phyloP scores from a whole-genome alignment of 2,113 vertebrate species.

The Eretmochelys imbricata region DNA sequence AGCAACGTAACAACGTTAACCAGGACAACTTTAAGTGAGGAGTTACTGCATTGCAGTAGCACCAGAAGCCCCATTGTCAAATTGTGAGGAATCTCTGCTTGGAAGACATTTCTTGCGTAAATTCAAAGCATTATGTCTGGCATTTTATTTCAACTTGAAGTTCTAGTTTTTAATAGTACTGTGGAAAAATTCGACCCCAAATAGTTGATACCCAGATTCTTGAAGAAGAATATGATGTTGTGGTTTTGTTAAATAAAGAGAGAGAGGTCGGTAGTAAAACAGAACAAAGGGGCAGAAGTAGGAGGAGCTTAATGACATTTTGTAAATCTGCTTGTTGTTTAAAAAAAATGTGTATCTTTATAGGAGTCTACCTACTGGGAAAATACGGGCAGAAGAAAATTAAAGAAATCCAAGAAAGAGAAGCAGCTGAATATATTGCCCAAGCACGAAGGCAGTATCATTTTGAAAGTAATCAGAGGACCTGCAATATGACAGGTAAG shows the following conservation, averaged over 20 bases:
- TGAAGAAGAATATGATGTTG: background rate
- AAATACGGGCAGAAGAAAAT: conserved; percentile 96
- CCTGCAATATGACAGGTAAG: conserved; percentile 98
- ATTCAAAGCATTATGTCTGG: background rate
- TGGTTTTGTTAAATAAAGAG: too few relatives aligned
- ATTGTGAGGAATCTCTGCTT: background rate
- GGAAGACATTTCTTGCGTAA: background rate
- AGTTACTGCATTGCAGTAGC: background rate
- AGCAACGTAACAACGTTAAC: too few relatives aligned
- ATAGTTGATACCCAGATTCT: background rate
- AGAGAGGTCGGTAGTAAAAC: background rate
- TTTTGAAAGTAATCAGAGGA: conserved; percentile 98
- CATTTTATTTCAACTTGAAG: conserved; percentile 7
- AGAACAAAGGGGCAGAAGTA: background rate
- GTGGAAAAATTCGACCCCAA: background rate
- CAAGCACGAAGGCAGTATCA: conserved; percentile 94
- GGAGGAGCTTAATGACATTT: background rate
- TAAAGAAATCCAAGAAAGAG: conserved; percentile 91
- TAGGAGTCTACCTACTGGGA: conserved; percentile 93
- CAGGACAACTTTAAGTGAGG: too few relatives aligned
- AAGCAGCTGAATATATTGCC: conserved; percentile 94
- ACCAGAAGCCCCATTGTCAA: background rate
- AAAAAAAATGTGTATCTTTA: conserved; percentile 3
- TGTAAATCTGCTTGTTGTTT: conserved; percentile 14
- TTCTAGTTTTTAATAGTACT: background rate